Evolutionary conservation across 2,888 invertebrate genomes (phyloP), one percentile per base, ranked within the genome.

Genomic region (Nomada hirtipes): DNA sequence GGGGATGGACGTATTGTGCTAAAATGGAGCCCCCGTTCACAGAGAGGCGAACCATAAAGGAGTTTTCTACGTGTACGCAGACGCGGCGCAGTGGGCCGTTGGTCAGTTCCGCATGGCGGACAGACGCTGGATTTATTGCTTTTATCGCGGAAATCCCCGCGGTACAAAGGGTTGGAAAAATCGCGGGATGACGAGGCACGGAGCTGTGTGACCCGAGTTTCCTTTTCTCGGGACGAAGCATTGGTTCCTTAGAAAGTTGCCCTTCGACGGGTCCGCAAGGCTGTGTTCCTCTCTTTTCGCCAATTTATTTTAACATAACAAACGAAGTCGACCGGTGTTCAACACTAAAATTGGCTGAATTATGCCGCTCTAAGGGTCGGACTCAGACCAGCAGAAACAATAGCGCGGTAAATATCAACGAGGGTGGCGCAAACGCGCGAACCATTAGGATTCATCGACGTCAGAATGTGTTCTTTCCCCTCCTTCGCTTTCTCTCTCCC

Each of bases 111-210:
- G 76, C 69, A 59, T 50, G 75, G 72, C 75, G 79, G 75, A 80
- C 69, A 76, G 73, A 64, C 77, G 69, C 52, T n/a, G 77, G 74
- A 78, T 82, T 83, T 83, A 83, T 82, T 72, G 78, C 82, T 77
- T 72, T 82, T 76, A 60, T 76, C 74, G 74, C 55, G 59, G 74
- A 57, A 82, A 82, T 73, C 60, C 73, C 50, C 18, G 52, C 36
- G 65, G 68, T 68, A 78, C 74, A 83, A 83, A 82, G 68, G 82
- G 23, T 36, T 63, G 76, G 76, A 83, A 77, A 77, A 83, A 82
- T 83, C 67, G 77, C 71, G 57, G 63, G 78, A 71, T 71, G 75
- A 74, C 64, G 50, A 44, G 52, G 52, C 73, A 44, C 55, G 42
- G 52, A 67, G 63, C 42, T 29, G 15, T n/a, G 47, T 9, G 50